These are phyloP conservation scores for Probaryconus sp. DNA, from an alignment of 1,140 invertebrate species.

Conservation along the genomic window DNA sequence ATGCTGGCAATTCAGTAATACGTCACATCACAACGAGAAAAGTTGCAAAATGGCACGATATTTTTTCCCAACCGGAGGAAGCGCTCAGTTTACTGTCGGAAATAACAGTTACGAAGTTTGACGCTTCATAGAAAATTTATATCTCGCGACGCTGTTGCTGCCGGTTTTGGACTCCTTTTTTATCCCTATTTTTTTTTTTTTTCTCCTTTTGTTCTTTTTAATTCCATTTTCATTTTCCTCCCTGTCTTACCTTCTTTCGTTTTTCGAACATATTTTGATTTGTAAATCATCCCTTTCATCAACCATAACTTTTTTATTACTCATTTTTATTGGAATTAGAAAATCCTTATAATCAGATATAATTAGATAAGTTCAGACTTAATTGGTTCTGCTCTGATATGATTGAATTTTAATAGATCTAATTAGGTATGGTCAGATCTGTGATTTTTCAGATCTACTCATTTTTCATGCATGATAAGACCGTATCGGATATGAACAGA, in stretches of 20 bases:
- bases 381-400: too few relatives aligned
- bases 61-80: slow-evolving; percentile 43
- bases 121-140: slow-evolving; percentile 61
- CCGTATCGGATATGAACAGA: too few relatives aligned
- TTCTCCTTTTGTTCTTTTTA: slow-evolving; percentile 4
- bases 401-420: too few relatives aligned
- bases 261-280: slow-evolving; percentile 27
- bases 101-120: slow-evolving; percentile 62
- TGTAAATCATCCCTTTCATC: too few relatives aligned
- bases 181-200: slow-evolving; percentile 19
- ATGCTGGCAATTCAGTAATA: slow-evolving; percentile 31
- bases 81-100: slow-evolving; percentile 54
- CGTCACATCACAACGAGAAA: slow-evolving; percentile 48
- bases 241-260: slow-evolving; percentile 21
- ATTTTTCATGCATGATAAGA: too few relatives aligned
- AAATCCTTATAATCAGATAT: too few relatives aligned
- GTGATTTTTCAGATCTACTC: too few relatives aligned
- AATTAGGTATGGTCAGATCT: too few relatives aligned
- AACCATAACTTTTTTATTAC: too few relatives aligned
- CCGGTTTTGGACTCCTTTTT: slow-evolving; percentile 27
- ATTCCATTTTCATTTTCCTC: slow-evolving; percentile 43
- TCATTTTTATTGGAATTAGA: too few relatives aligned
- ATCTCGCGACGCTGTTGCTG: slow-evolving; percentile 30
- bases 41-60: slow-evolving; percentile 53
- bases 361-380: too few relatives aligned